A percentile compares a stretch with the other conserved stretches of the same genome.
These are phyloP conservation scores for Anastrepha obliqua DNA, from an alignment of 1,140 invertebrate genomes.

Conservation along the genomic window DNA sequence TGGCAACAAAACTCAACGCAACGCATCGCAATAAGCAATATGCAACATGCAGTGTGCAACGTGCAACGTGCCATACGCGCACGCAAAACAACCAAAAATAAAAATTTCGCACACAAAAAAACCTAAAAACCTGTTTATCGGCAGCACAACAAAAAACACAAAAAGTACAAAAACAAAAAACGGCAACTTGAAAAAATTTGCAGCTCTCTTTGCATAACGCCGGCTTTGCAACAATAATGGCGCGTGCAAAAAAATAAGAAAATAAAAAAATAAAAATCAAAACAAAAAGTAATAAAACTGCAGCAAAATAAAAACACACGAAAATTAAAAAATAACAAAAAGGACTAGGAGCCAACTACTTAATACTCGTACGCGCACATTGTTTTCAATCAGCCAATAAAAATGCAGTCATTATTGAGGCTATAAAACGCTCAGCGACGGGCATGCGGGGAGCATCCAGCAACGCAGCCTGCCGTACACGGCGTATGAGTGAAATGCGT, in stretches of 20 bases:
- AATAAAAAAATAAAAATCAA: slow-evolving; percentile 4
- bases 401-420: slow-evolving; percentile 70
- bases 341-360: slow-evolving; percentile 65
- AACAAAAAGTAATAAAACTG: slow-evolving; percentile 59
- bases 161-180: not conserved
- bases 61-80: slow-evolving; percentile 4
- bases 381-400: slow-evolving; percentile 71
- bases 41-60: not conserved
- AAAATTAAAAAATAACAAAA: slow-evolving; percentile 59
- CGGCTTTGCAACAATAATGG: slow-evolving; percentile 17
- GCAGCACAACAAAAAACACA: not conserved
- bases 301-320: slow-evolving; percentile 49
- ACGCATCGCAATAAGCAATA: not conserved
- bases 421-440: slow-evolving; percentile 41
- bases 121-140: slow-evolving; percentile 43
- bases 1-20: not conserved
- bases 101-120: slow-evolving; percentile 51
- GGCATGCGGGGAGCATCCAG: not conserved
- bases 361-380: slow-evolving; percentile 60
- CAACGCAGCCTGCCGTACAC: not conserved
- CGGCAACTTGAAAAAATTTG: slow-evolving; percentile 2
- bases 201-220: not conserved
- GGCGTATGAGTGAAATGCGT: slow-evolving; percentile 50
- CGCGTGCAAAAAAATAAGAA: slow-evolving; percentile 1
- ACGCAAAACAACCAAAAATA: slow-evolving; percentile 50